Base-by-base conservation (phyloP, 2,888 invertebrate genomes). In the Platerodrilus igneus region DNA sequence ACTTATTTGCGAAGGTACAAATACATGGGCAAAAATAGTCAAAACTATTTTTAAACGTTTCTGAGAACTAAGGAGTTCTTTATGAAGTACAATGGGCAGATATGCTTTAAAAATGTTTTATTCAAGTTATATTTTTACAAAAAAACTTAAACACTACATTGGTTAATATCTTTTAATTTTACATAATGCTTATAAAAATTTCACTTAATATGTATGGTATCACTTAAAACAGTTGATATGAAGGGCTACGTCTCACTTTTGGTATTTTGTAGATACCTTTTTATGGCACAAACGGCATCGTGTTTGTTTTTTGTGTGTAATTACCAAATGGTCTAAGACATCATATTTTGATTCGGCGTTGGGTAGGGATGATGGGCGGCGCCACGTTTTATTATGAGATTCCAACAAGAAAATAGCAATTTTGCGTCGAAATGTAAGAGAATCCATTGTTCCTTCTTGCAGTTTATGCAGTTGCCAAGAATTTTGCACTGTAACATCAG, bases 391-490 rank as follows among this genome's bases (percentile, higher is more conserved):
- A 11, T 15, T 36, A 7, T 28, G 20, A 3, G 7, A n/a, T 27
- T 27, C 36, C 14, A 34, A 7, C 4, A 34, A 3, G 9, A 26
- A 10, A 10, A 10, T 4, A 5, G 17, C 25, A 4, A 34, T 7
- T 9, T n/a, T 2, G 10, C 26, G 3, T 2, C 26, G n/a, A 26
- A 34, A 34, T 3, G 25, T 9, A 6, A 34, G 14, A 10, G 25
- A 26, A 21, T 34, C 34, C 4, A 26, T 8, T 16, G 4, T 4
- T 3, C 34, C 34, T 2, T 11, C 19, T 34, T 16, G 32, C 6
- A 15, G 2, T 14, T 8, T 27, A 20, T 36, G 36, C 2, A 36
- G 3, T 3, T 36, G 28, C 28, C 27, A 36, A 2, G 36, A 27
- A 25, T 33, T 33, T 4, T 33, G 33, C 10, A 13, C 33, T 2